These are phyloP conservation scores for Noctua fimbriata DNA, from an alignment of 2,888 invertebrate genomes.

Conservation along the genomic window DNA sequence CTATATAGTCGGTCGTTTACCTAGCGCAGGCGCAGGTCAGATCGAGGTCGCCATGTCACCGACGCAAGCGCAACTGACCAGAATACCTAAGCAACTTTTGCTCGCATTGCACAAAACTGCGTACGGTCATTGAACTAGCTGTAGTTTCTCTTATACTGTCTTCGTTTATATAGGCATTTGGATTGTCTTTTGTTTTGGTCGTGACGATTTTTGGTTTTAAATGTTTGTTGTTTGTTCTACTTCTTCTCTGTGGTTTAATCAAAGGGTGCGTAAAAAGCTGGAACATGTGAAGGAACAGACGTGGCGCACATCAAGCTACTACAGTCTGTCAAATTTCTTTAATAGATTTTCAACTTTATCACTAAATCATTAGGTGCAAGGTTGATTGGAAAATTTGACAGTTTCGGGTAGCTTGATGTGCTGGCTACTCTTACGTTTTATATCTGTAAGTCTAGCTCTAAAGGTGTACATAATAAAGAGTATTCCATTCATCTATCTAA, in stretches of 20 bases:
- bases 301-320: too few species aligned
- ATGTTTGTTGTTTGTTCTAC: not conserved
- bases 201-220: not conserved
- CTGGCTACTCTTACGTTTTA: too few species aligned
- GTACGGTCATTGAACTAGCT: constrained; percentile 75
- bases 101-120: constrained; percentile 81
- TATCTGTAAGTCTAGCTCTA: too few species aligned
- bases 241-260: too few species aligned
- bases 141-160: constrained; percentile 66
- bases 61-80: constrained; percentile 74
- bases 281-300: not conserved
- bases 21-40: constrained; percentile 74
- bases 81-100: constrained; percentile 81
- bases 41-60: constrained; percentile 78
- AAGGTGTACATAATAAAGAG: too few species aligned
- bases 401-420: too few species aligned
- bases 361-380: too few species aligned
- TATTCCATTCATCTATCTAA: too few species aligned
- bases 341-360: too few species aligned
- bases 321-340: too few species aligned
- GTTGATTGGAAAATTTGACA: too few species aligned
- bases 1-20: constrained; percentile 77
- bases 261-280: not conserved
- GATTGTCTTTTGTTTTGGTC: constrained; percentile 40
- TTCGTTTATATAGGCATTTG: constrained; percentile 52